Evolutionary conservation across 2,888 invertebrate genomes (phyloP).

Genomic region (Ephialtes manifestator): DNA sequence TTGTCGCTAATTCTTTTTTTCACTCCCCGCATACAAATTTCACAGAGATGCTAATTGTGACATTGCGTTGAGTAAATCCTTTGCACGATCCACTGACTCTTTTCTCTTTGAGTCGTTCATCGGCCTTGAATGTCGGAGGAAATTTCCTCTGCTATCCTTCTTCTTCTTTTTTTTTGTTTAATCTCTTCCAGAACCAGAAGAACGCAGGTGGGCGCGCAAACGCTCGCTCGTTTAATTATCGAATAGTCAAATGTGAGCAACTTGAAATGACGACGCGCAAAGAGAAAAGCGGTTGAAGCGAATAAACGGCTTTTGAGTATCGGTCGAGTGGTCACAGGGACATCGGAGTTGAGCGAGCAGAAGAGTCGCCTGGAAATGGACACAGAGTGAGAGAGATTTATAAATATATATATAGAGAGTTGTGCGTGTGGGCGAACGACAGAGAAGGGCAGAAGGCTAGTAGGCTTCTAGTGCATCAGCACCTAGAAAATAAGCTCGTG

Average conservation of each 20-base stretch:
- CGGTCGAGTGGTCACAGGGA: conserved; percentile 52
- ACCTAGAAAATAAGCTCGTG: conserved; percentile 30
- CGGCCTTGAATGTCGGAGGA: conserved; percentile 34
- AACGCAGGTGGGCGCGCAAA: not conserved
- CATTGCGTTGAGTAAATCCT: conserved; percentile 22
- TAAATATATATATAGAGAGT: not conserved
- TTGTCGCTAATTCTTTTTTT: conserved; percentile 58
- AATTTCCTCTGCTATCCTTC: conserved; percentile 22
- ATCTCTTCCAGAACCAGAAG: not conserved
- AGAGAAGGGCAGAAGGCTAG: not conserved
- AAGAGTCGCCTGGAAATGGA: conserved; percentile 30
- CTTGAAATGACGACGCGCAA: conserved; percentile 15
- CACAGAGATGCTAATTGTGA: conserved; percentile 60
- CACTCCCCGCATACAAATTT: conserved; percentile 39
- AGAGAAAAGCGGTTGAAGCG: conserved; percentile 35
- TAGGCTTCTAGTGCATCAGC: conserved; percentile 24
- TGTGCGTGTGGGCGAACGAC: conserved; percentile 12
- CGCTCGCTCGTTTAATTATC: conserved; percentile 9
- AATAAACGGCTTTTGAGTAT: conserved; percentile 50
- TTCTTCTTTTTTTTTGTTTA: too few species aligned
- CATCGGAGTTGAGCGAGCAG: conserved; percentile 41
- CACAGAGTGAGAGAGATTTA: not conserved
- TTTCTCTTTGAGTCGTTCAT: conserved; percentile 34
- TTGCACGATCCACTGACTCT: conserved; percentile 23
- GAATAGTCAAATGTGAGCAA: conserved; percentile 16